Base-by-base conservation (phyloP, 2,113 vertebrate genomes). In the Mastomys natalensis region DNA sequence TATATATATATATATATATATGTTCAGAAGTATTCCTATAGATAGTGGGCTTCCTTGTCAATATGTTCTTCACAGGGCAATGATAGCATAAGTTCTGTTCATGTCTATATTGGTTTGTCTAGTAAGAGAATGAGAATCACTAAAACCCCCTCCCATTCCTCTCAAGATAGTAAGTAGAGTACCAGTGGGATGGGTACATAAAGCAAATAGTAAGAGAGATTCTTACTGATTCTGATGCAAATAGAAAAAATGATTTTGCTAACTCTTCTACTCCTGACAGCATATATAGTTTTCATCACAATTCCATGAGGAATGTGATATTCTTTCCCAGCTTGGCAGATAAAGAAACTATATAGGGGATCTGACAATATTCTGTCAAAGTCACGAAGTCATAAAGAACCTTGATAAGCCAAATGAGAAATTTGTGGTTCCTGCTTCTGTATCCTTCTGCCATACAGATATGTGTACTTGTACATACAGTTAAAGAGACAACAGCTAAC, bases 141-240 rank as follows among this genome's bases (percentile, higher is more conserved):
- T 55, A 72, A 6, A 43, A 34, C 0, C 11, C 3, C 48, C 17
- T 17, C 84, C 12, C 1, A 21, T n/a, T 1, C 1, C 62, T 16
- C 6, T 43, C 29, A 40, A 29, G 7, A 5, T 13, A 22, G 21
- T 19, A 74, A 34, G 8, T 17, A 90, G 1, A 5, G 43, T 48
- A 21, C 1, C 48, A n/a, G 1, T 40, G 1, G 22, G 6, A 37
- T 15, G 5, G 3, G 31, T 16, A 19, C 0, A 31, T 8, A 22
- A 43, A 86, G n/a, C 13, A 64, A 62, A 60, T 78, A 21, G 3
- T 60, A 55, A 70, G 43, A 77, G 26, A 82, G 29, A 92, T 74
- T 55, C 12, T 58, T n/a, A n/a, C n/a, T n/a, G n/a, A n/a, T n/a
- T n/a, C 53, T 89, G n/a, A 74, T 2, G 72, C 13, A 6, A 13